Conservation (phyloP, 2,797 vertebrate genomes). For the Pelobates cultripes region DNA sequence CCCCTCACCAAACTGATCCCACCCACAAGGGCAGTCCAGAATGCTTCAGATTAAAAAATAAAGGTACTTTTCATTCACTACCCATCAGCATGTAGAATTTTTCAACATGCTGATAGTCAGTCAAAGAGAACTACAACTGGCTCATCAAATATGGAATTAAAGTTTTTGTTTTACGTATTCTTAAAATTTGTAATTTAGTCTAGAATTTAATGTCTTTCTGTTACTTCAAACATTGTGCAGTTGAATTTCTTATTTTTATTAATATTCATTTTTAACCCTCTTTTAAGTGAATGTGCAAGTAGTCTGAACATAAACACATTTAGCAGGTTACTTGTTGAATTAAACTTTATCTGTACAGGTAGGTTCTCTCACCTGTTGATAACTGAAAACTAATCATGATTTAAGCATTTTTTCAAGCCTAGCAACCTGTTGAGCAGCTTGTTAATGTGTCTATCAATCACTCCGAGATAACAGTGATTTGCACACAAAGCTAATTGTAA, state of each 20-base stretch:
- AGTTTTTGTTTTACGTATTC: not conserved
- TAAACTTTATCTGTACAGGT: conserved; percentile 67
- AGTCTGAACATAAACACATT: conserved; percentile 30
- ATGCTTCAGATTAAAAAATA: no score
- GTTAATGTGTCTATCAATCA: conserved; percentile 83
- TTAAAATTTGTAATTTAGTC: not conserved
- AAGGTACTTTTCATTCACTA: no score
- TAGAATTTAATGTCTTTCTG: not conserved
- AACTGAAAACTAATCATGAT: conserved; percentile 73
- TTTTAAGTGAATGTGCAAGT: not conserved
- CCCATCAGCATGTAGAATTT: no score
- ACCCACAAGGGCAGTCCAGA: no score
- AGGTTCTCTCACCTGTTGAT: conserved; percentile 71
- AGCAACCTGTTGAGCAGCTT: conserved; percentile 80
- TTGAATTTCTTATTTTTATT: not conserved
- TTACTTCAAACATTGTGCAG: no score
- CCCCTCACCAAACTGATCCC: no score
- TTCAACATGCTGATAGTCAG: no score
- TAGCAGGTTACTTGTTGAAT: conserved; percentile 48
- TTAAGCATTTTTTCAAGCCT: conserved; percentile 77
- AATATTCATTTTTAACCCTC: not conserved
- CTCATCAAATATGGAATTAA: no score
- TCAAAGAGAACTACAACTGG: no score
- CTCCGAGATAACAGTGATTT: conserved; percentile 75
- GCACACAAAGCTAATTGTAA: conserved; percentile 78